Conservation (phyloP, 2,797 vertebrate genomes). For the Triplophysa bombifrons region DNA sequence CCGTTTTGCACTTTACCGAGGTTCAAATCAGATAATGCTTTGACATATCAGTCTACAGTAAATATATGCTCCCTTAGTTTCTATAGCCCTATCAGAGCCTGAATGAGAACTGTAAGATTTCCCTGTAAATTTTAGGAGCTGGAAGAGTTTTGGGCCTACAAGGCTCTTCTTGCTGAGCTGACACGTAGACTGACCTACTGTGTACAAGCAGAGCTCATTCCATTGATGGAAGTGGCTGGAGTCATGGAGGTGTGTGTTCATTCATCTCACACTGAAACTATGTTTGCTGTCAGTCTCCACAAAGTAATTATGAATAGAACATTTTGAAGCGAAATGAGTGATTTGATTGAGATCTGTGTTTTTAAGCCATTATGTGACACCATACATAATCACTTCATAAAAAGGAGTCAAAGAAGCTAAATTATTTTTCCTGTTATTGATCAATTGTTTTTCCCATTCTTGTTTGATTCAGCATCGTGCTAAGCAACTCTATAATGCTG, state of each 20-base stretch:
- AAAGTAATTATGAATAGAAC: background rate
- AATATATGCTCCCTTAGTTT: background rate
- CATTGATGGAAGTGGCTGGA: constrained; percentile 95
- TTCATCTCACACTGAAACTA: background rate
- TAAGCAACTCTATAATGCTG: constrained; percentile 87
- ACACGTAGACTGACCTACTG: constrained; percentile 90
- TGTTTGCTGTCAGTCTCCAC: background rate
- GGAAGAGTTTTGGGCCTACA: constrained; percentile 94
- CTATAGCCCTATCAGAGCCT: background rate
- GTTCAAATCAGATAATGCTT: constrained; percentile 64
- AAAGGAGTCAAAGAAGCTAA: background rate
- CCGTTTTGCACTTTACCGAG: constrained; percentile 92
- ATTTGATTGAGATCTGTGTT: too few relatives aligned
- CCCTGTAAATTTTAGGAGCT: constrained; percentile 79
- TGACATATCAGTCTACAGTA: background rate
- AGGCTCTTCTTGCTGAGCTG: constrained; percentile 85
- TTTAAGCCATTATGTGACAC: too few relatives aligned
- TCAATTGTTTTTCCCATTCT: background rate
- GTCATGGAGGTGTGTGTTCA: constrained; percentile 86
- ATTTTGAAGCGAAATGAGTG: background rate
- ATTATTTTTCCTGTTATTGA: background rate
- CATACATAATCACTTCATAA: too few relatives aligned
- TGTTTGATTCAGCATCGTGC: constrained; percentile 81
- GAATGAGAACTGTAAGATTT: background rate
- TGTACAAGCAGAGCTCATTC: constrained; percentile 88